A percentile compares a stretch with the other conserved stretches of the same genome.
These are phyloP conservation scores for Barnardius zonarius DNA, from an alignment of 2,113 vertebrate genomes.

Conservation along the genomic window DNA sequence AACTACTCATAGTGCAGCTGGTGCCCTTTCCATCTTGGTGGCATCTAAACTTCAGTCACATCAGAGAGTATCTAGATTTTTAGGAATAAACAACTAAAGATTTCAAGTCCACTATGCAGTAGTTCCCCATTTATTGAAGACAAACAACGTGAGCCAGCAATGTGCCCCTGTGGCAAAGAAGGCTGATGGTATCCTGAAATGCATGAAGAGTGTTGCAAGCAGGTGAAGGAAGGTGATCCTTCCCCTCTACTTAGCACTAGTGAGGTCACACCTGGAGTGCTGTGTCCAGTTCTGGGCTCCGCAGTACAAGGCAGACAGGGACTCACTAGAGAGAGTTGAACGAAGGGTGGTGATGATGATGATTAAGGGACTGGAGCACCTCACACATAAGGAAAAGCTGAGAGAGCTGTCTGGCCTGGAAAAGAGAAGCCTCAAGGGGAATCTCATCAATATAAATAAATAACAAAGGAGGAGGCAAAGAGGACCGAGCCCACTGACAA, in stretches of 20 bases:
- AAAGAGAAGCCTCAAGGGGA: not conserved
- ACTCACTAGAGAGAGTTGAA: not conserved
- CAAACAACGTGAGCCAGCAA: not conserved
- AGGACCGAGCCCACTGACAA: not conserved
- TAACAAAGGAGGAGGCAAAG: not conserved
- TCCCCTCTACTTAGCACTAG: not conserved
- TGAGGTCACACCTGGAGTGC: not conserved
- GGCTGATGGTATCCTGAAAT: not conserved
- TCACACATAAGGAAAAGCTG: not conserved
- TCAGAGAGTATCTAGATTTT: not conserved
- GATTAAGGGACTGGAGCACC: not conserved
- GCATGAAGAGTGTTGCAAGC: not conserved
- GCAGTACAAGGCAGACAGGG: not conserved
- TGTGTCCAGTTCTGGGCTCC: not conserved
- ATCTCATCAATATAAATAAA: not conserved
- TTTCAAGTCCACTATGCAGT: not conserved
- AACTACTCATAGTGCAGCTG: not conserved
- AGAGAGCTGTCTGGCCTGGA: not conserved
- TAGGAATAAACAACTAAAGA: not conserved
- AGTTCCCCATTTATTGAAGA: not conserved
- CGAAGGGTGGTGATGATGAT: not conserved
- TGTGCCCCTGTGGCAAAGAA: accelerated
- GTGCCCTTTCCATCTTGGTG: not conserved
- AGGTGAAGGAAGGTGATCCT: not conserved
- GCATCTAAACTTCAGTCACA: not conserved